Base-by-base conservation (phyloP, 2,113 vertebrate species). In the Saccopteryx bilineata region DNA sequence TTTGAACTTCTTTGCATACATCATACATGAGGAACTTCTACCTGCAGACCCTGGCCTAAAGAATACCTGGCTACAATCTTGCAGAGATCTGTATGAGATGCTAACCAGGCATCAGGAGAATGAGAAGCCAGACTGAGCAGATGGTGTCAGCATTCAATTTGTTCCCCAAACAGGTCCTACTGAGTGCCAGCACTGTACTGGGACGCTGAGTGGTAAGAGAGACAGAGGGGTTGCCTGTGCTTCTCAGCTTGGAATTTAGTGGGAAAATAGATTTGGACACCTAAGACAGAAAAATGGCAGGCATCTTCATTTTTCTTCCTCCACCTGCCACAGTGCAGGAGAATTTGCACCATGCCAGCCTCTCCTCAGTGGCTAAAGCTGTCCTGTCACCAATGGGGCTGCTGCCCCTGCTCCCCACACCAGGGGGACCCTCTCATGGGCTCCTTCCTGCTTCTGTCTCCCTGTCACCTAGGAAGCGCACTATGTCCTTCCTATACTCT, bases 1-100 rank as follows among this genome's bases (percentile, higher is more conserved):
- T 95, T 96, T 92, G 23, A 96, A 95, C 89, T 95, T 91, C 92
- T 94, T 91, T 58, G 63, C 80, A 26, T 84, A 66, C 69, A 48
- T 91, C 80, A 26, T 84, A 66, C 69, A 48, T 89, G 93, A 93
- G 60, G 93, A 93, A 92, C 93, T 96, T 63, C 52, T 46, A 61
- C 68, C 13, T 6, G 58, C 50, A 19, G 46, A 78, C 11, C 33
- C 63, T 7, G 0, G 68, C 72, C 82, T 33, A 11, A 23, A 75
- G 79, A 52, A 61, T n/a, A 39, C 61, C 80, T 78, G 72, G 61
- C 61, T 87, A 33, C 12, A 75, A 5, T 14, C 60, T 19, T 52
- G 54, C 23, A 33, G 52, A 28, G 52, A 61, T 66, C 12, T 5
- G 5, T 65, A 69, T 19, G 48, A 84, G 91, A 66, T 21, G 56